Evolutionary conservation across 2,113 vertebrate species (phyloP), one percentile per base, ranked within the genome.

Genomic region (Sinocyclocheilus maitianheensis): DNA sequence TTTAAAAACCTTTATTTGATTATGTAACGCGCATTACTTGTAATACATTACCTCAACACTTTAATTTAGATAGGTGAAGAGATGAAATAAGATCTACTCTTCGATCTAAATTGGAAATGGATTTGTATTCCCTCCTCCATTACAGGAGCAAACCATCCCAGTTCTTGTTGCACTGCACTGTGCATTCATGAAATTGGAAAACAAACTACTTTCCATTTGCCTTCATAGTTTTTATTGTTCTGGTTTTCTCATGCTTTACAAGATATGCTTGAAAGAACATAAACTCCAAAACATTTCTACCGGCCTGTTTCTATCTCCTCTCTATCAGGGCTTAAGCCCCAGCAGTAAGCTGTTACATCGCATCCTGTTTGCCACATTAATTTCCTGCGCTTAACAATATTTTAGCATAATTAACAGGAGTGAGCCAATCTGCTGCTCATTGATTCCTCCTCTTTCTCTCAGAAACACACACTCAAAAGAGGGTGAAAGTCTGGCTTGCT

Each of bases 401-500:
- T 91, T 91, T 90, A 81, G 87, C 91, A 3, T 93, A 89, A 91
- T 93, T 91, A 94, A 92, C 90, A 4, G 69, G 84, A 91, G 5
- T 89, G 88, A 91, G 92, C 89, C 87, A 84, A 93, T 92, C 90
- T 20, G 79, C 82, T 24, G 89, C 79, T 81, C 81, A 83, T 77
- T 86, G 71, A 62, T 83, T 86, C 77, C 60, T 85, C 53, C 24
- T 78, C 85, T 86, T 71, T 88, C 86, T 69, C 85, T 90, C 85
- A 72, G 26, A 53, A 82, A 75, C 91, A 90, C 86, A 77, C 60
- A 63, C 37, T 67, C 79, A 40, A 62, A 79, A 87, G 91, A 92
- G 91, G 92, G 92, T 91, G 92, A 94, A 90, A 51, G 88, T 90
- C 85, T 79, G 89, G 92, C 90, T 92, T 93, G 91, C 93, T 92